These are phyloP conservation scores for Sebastes steindachneri DNA, from an alignment of 2,797 vertebrate species.

Conservation along the genomic window DNA sequence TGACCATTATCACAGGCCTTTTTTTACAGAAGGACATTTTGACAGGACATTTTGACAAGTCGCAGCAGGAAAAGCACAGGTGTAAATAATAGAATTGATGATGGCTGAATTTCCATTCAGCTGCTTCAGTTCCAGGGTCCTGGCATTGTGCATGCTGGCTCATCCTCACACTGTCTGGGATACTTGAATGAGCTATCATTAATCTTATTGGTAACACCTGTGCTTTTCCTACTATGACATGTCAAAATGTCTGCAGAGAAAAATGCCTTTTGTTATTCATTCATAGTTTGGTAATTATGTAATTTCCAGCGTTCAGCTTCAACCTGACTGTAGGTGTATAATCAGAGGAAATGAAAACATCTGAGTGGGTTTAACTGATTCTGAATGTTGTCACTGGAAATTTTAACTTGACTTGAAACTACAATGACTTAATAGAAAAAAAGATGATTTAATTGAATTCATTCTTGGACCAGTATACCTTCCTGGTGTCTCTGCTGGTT, in stretches of 20 bases:
- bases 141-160: background rate
- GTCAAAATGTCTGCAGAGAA: background rate
- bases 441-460: background rate
- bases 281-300: background rate
- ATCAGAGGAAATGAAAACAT: background rate
- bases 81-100: background rate
- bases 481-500: background rate
- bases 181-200: background rate
- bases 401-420: background rate
- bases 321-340: background rate
- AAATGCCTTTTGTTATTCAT: background rate
- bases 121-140: background rate
- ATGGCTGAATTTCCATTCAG: background rate
- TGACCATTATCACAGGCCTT: background rate
- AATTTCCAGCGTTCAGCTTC: background rate
- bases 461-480: background rate
- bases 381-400: background rate
- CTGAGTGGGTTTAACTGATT: background rate
- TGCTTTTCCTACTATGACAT: background rate
- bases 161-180: background rate
- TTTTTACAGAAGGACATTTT: background rate
- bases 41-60: background rate
- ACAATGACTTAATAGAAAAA: background rate
- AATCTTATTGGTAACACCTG: background rate
- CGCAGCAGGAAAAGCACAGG: slow-evolving; percentile 2